Conservation (phyloP, 2,888 invertebrate genomes). For the Vanessa cardui region DNA sequence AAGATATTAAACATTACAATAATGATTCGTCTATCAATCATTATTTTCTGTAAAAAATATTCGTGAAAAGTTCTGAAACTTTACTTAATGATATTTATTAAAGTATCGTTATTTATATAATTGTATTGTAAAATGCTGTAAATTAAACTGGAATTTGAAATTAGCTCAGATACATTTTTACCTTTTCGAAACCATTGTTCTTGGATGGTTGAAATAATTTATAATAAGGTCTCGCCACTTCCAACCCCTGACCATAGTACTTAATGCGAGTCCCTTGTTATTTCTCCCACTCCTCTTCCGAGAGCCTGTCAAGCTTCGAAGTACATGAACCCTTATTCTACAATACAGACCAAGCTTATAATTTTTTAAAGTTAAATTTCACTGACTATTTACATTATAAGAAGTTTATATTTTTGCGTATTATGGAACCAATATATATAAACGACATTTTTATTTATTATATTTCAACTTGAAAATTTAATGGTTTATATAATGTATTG, state of each 20-base stretch:
- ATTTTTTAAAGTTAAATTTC: neutral
- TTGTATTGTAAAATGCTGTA: no score
- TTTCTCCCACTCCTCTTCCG: constrained; percentile 10
- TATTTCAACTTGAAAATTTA: no score
- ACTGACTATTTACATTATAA: neutral
- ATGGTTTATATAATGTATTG: no score
- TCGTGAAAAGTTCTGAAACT: no score
- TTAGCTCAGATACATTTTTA: neutral
- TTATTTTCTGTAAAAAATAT: no score
- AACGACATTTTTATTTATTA: neutral
- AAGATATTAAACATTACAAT: neutral
- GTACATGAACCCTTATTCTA: constrained; percentile 1
- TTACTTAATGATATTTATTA: no score
- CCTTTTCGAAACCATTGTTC: constrained; percentile 1
- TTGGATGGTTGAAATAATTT: constrained; percentile 9
- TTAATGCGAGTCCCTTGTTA: constrained; percentile 32
- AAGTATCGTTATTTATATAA: no score
- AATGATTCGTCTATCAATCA: neutral
- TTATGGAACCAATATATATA: neutral
- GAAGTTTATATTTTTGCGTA: neutral
- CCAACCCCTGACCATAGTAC: constrained; percentile 28
- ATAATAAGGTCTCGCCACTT: constrained; percentile 23
- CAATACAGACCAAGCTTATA: neutral
- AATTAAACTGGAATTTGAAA: no score
- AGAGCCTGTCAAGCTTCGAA: constrained; percentile 21